phyloP scores from a whole-genome alignment of 2,113 vertebrate genomes.

The Mohoua ochrocephala region DNA sequence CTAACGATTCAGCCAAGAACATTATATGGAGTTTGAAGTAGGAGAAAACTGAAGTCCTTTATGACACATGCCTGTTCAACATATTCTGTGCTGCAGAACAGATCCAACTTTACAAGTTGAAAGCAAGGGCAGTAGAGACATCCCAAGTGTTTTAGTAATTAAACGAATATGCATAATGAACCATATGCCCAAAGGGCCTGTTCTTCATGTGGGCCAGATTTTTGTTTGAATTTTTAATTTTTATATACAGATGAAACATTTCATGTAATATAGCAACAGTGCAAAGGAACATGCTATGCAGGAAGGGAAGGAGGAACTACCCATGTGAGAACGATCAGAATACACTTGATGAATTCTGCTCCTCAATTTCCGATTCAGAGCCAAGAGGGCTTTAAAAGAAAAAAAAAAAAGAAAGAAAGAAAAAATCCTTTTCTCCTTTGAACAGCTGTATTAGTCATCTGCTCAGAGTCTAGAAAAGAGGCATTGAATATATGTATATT shows the following conservation, averaged over 20 bases:
- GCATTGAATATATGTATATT: slow-evolving; percentile 40
- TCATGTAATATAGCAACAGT: slow-evolving; percentile 67
- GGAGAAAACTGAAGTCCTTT: slow-evolving; percentile 50
- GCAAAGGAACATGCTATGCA: slow-evolving; percentile 58
- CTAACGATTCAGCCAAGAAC: slow-evolving; percentile 70
- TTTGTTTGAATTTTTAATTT: slow-evolving; percentile 88
- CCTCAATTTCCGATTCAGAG: slow-evolving; percentile 55
- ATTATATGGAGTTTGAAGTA: background rate
- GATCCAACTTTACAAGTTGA: slow-evolving; percentile 80
- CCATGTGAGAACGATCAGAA: slow-evolving; percentile 24
- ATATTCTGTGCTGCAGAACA: slow-evolving; percentile 66
- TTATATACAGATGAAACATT: slow-evolving; percentile 82
- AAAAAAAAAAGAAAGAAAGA: background rate
- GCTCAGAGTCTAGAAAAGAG: slow-evolving; percentile 57
- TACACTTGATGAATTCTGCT: slow-evolving; percentile 34
- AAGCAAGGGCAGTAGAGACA: slow-evolving; percentile 80
- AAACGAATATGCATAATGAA: slow-evolving; percentile 87
- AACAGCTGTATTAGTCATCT: slow-evolving; percentile 71
- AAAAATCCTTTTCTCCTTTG: slow-evolving; percentile 39
- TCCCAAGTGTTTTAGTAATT: slow-evolving; percentile 85
- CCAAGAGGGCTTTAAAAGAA: slow-evolving; percentile 22
- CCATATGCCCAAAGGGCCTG: slow-evolving; percentile 84
- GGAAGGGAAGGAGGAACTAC: slow-evolving; percentile 43
- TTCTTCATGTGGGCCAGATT: slow-evolving; percentile 83
- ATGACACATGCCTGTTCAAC: slow-evolving; percentile 61